Conservation (phyloP, 2,888 invertebrate species). For the Hydrotaea diabolus region DNA sequence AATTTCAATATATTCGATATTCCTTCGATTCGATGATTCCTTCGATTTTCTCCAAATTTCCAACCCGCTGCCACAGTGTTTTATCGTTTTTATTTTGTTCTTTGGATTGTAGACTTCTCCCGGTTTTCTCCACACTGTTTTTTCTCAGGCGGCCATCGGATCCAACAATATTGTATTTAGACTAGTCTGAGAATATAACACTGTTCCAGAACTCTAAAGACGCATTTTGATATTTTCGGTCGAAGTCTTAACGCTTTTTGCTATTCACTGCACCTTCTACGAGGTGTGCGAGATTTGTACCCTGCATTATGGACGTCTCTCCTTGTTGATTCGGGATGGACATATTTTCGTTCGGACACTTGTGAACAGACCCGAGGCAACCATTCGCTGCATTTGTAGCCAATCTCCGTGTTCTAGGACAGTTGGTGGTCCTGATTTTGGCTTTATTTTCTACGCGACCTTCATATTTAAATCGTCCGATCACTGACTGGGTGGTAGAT, state of each 20-base stretch:
- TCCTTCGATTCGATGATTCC: constrained; percentile 2
- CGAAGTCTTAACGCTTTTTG: constrained; percentile 14
- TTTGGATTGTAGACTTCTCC: no score
- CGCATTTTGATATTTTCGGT: neutral
- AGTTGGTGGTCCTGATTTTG: constrained; percentile 34
- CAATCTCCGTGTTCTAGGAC: constrained; percentile 11
- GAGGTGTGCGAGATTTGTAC: no score
- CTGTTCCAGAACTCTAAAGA: neutral
- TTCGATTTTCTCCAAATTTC: constrained; percentile 20
- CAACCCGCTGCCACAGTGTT: constrained; percentile 20
- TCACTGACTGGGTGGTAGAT: constrained; percentile 35
- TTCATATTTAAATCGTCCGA: constrained; percentile 40
- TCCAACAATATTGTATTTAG: neutral
- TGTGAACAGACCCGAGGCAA: constrained; percentile 46
- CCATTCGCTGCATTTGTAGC: neutral
- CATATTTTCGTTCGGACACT: constrained; percentile 50
- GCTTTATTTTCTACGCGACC: constrained; percentile 33
- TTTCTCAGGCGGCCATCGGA: neutral
- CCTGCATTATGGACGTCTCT: constrained; percentile 54
- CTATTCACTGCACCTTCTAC: no score
- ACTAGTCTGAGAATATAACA: constrained; percentile 2
- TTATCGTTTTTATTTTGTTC: neutral
- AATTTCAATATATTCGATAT: constrained; percentile 8
- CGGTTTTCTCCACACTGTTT: no score
- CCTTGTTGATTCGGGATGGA: neutral